Evolutionary conservation across 2,797 vertebrate genomes (phyloP), one percentile per base, ranked within the genome.

Genomic region (Pseudochirops cupreus): DNA sequence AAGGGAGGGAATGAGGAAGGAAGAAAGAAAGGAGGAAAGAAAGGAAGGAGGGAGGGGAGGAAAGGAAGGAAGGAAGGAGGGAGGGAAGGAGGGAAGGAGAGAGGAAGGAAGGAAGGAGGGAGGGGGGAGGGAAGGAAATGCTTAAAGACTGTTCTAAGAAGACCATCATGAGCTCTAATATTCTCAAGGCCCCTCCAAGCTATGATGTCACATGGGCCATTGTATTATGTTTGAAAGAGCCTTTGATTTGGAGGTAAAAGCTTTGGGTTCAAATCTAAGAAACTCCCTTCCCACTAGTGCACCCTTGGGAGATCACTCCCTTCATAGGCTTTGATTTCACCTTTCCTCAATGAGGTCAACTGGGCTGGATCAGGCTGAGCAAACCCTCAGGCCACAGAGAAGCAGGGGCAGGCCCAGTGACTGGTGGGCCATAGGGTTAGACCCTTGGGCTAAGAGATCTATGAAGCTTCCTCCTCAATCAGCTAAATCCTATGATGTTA

Each of bases 241-340:
- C 14, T 5, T 18, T 39, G 62, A 21, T 39, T 39, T 16, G 13
- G 31, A 62, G 31, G 33, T 11, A 13, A 4, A 62, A 29, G 58
- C 29, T 59, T 26, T 29, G 31, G 59, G 59, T 62, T 16, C 14
- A 0, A 67, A 33, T n/a, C 59, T 31, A 67, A 5, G 28, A 29
- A n/a, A n/a, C 29, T 18, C 62, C 62, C 13, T 67, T n/a, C 3
- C 33, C 16, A n/a, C 33, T 0, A 31, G 59, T 62, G 59, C 33
- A 9, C 58, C 58, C 59, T 62, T 33, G 59, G 31, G 31, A 33
- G n/a, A 33, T n/a, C 16, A 18, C 62, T 74, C 16, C 62, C 33
- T 39, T 4, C 16, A 7, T 0, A 26, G 33, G 33, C 33, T n/a
- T 39, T 3, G 1, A 16, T 16, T 33, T 21, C 62, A 2, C 14